phyloP scores from a whole-genome alignment of 1,140 invertebrate genomes.

The Drosophila kikkawai region DNA sequence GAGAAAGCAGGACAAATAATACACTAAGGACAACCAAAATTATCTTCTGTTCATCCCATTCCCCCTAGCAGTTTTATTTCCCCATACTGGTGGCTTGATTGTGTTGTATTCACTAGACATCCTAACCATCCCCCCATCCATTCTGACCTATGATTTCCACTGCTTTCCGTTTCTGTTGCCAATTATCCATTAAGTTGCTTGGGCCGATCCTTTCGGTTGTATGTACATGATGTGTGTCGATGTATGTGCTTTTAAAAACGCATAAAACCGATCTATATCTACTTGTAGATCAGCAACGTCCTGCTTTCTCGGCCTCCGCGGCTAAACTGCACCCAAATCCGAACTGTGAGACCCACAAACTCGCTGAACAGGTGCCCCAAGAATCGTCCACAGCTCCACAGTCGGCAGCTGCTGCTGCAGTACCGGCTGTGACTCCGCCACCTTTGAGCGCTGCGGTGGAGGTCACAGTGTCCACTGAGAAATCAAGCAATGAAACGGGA shows the following conservation, averaged over 20 bases:
- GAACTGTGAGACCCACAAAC: slow-evolving; percentile 72
- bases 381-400: slow-evolving; percentile 26
- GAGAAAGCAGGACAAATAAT: slow-evolving; percentile 84
- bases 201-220: slow-evolving; percentile 45
- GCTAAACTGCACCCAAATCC: slow-evolving; percentile 82
- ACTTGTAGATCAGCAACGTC: slow-evolving; percentile 85
- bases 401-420: slow-evolving; percentile 28
- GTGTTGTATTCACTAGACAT: slow-evolving; percentile 24
- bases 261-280: slow-evolving; percentile 83
- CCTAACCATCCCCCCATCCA: background rate
- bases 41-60: slow-evolving; percentile 21
- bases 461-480: slow-evolving; percentile 69
- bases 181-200: slow-evolving; percentile 68
- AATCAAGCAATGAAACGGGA: slow-evolving; percentile 14
- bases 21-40: slow-evolving; percentile 46
- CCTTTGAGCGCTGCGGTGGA: slow-evolving; percentile 69
- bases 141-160: slow-evolving; percentile 44
- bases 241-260: slow-evolving; percentile 66
- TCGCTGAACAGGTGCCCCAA: slow-evolving; percentile 25
- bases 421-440: slow-evolving; percentile 69
- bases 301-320: slow-evolving; percentile 85
- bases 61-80: slow-evolving; percentile 25
- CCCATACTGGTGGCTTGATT: slow-evolving; percentile 26
- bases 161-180: slow-evolving; percentile 53
- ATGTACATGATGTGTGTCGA: slow-evolving; percentile 62